These are phyloP conservation scores for Idaea straminata DNA, from an alignment of 2,888 invertebrate species.

Conservation along the genomic window DNA sequence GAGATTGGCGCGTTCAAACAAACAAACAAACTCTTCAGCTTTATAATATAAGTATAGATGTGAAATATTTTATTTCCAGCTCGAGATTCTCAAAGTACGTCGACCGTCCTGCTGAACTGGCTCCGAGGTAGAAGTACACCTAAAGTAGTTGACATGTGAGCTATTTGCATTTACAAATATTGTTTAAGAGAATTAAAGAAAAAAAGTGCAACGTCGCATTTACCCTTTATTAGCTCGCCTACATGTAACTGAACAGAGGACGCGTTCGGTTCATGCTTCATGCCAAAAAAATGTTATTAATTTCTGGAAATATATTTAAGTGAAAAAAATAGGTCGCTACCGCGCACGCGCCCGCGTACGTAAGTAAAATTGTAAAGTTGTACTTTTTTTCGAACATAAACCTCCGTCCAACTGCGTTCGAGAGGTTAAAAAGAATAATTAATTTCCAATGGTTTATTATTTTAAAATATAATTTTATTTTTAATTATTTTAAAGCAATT, in stretches of 20 bases:
- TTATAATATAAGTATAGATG: no score
- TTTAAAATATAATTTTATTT: not conserved
- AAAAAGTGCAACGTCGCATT: slow-evolving; percentile 9
- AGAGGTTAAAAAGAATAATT: not conserved
- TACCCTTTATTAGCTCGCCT: not conserved
- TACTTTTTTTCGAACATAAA: slow-evolving; percentile 11
- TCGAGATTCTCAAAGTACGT: slow-evolving; percentile 88
- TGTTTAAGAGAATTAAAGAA: slow-evolving; percentile 9
- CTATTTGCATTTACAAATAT: slow-evolving; percentile 28
- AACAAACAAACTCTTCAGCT: no score
- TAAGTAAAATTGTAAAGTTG: not conserved
- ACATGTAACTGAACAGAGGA: no score
- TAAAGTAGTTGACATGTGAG: slow-evolving; percentile 80
- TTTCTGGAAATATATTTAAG: no score
- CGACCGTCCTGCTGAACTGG: slow-evolving; percentile 90
- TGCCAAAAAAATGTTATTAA: no score
- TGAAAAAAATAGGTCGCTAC: no score
- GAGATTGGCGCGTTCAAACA: no score
- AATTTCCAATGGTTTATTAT: not conserved
- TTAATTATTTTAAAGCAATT: not conserved
- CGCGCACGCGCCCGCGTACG: no score
- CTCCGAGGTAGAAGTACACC: slow-evolving; percentile 88
- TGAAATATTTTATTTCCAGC: slow-evolving; percentile 71
- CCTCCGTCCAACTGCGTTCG: slow-evolving; percentile 20
- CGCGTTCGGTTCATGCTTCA: no score